Evolutionary conservation across 2,888 invertebrate genomes (phyloP), one percentile per base, ranked within the genome.

Genomic region (Lamellibrachia columna): DNA sequence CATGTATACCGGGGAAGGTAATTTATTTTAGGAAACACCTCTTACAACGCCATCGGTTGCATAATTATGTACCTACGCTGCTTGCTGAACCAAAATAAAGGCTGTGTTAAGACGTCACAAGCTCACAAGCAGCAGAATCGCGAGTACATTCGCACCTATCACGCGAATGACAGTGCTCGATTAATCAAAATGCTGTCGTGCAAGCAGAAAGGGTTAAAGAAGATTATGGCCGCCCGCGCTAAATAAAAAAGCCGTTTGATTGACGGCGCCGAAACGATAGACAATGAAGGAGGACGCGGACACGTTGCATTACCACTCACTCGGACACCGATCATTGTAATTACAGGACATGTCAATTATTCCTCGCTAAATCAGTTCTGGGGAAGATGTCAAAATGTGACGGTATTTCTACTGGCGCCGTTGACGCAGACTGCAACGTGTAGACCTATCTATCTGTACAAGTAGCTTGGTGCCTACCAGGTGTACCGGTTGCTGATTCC

Each of bases 311-410:
- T 75, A 75, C 75, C 75, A 75, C n/a, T 75, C 75, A 75, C 15
- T 75, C 75, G 75, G 75, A 15, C 22, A 75, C 75, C 75, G 75
- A 75, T 75, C 75, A 75, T 75, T 75, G 75, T 75, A 75, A 75
- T 75, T 75, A 75, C 75, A 75, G 75, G 75, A 75, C 75, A n/a
- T 75, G 75, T 75, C 75, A 75, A 75, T 75, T 75, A 75, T 75
- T 4, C 75, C 75, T 75, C 75, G n/a, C 75, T 75, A 75, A 75
- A 75, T 75, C 75, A 75, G 75, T 22, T 22, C 22, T 75, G 22
- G 75, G 75, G 75, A 15, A 11, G 15, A n/a, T 75, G 75, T 75
- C 75, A 75, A 75, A 75, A 75, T n/a, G 4, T n/a, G 75, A 3
- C 75, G 75, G 8, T 75, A 22, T 75, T 22, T 75, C 75, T 75